Evolutionary conservation across 2,888 invertebrate genomes (phyloP), one percentile per base, ranked within the genome.

Genomic region (Melipona bicolor): DNA sequence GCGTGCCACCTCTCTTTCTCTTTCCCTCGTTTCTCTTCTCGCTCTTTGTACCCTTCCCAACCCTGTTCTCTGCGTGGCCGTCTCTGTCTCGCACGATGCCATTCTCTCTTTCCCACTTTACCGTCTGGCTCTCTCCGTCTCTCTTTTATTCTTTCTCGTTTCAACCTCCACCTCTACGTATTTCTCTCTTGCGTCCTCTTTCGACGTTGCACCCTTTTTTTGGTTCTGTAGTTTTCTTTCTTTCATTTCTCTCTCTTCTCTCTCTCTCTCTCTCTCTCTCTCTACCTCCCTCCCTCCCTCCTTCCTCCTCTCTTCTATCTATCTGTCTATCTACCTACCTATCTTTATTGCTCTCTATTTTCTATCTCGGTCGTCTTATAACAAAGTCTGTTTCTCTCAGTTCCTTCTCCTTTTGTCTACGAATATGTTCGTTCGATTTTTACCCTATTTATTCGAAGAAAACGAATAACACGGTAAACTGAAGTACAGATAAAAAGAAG

Each of bases 1-100:
- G 94, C 94, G 94, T 94, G 94, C 94, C 94, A 92, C 92, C 93
- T 92, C 92, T 91, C 93, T 91, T 95, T 92, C 96, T 96, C 95
- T 95, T 95, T 95, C 95, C 92, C 93, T 84, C 92, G 94, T 95
- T 93, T 70, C 64, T 73, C 84, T 62, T 83, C 82, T 76, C 69
- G 19, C 64, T 56, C 70, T 32, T 36, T 73, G 54, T 19, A 54
- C 52, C 78, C 62, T 92, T 93, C 93, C 92, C 94, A 94, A 17
- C 54, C 36, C 56, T 19, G 67, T 70, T 43, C 61, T 36, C 56
- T 19, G 52, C 68, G 59, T 67, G 70, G 24, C 36, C 62, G 32
- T 73, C 74, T 56, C 52, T 77, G 64, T 75, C 74, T 36, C 43
- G 13, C 52, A 6, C 74, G 19, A 49, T 52, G 36, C 27, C 13